Conservation (phyloP, 2,888 invertebrate genomes). For the Sarcophaga variegata region DNA sequence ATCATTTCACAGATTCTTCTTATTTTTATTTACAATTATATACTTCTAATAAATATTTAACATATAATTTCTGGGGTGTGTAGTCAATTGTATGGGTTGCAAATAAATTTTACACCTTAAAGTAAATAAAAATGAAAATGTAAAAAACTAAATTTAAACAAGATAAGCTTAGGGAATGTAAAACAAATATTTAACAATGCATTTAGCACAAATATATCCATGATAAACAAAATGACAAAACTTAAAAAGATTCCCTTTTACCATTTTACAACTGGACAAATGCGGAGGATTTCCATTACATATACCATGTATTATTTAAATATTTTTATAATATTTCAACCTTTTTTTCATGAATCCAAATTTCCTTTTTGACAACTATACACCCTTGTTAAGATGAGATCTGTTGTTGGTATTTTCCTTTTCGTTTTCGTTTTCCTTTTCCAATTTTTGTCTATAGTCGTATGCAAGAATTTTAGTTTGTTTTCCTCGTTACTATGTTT, state of each 20-base stretch:
- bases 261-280: constrained; percentile 18
- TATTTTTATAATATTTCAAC: constrained; percentile 52
- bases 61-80: neutral
- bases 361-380: constrained; percentile 47
- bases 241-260: constrained; percentile 25
- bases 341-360: constrained; percentile 53
- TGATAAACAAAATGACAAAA: neutral
- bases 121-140: constrained; percentile 32
- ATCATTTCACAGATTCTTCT: too few relatives aligned
- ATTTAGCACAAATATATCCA: constrained; percentile 16
- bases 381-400: constrained; percentile 36
- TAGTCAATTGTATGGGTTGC: neutral
- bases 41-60: too few relatives aligned
- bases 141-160: constrained; percentile 10
- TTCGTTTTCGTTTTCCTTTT: constrained; percentile 24
- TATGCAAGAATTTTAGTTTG: constrained; percentile 13
- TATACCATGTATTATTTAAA: constrained; percentile 43
- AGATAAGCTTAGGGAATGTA: constrained; percentile 33
- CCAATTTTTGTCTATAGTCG: constrained; percentile 7
- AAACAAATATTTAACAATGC: constrained; percentile 43
- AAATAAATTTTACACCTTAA: constrained; percentile 40
- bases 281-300: constrained; percentile 23
- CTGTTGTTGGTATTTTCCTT: constrained; percentile 27
- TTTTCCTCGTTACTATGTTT: constrained; percentile 25
- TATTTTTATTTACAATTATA: too few relatives aligned